Percentiles rank a stretch among this genome's conserved stretches.
These are phyloP conservation scores for Microtus richardsoni DNA, from an alignment of 2,113 vertebrate species.

Conservation along the genomic window DNA sequence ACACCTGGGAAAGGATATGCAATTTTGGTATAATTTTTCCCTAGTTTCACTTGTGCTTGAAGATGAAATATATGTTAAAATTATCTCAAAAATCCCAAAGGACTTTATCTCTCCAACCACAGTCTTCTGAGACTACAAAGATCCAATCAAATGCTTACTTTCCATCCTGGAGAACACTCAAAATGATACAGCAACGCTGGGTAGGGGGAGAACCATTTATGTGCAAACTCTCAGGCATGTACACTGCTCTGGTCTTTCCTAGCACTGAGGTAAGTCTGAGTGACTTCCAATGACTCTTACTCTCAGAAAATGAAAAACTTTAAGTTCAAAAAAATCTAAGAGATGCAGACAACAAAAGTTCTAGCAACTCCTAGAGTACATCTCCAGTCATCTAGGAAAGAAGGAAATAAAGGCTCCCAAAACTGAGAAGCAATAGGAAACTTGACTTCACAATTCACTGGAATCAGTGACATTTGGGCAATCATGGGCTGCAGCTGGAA, in stretches of 20 bases:
- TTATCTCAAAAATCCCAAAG: constrained; percentile 38
- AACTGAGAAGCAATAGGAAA: background rate
- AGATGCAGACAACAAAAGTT: background rate
- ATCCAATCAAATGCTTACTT: background rate
- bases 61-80: background rate
- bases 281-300: background rate
- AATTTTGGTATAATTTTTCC: background rate
- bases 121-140: background rate
- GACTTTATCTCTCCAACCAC: background rate
- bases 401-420: background rate
- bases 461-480: background rate
- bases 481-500: background rate
- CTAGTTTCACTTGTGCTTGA: background rate
- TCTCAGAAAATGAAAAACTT: background rate
- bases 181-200: background rate
- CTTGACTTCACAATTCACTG: background rate
- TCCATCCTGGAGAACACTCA: background rate
- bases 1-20: background rate
- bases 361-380: background rate
- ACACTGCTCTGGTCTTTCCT: background rate
- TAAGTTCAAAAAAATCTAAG: background rate
- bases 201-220: background rate
- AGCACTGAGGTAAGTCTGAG: constrained; percentile 46
- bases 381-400: background rate
- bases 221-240: constrained; percentile 27